Conservation (phyloP, 2,888 invertebrate species). For the Frankliniella intonsa region DNA sequence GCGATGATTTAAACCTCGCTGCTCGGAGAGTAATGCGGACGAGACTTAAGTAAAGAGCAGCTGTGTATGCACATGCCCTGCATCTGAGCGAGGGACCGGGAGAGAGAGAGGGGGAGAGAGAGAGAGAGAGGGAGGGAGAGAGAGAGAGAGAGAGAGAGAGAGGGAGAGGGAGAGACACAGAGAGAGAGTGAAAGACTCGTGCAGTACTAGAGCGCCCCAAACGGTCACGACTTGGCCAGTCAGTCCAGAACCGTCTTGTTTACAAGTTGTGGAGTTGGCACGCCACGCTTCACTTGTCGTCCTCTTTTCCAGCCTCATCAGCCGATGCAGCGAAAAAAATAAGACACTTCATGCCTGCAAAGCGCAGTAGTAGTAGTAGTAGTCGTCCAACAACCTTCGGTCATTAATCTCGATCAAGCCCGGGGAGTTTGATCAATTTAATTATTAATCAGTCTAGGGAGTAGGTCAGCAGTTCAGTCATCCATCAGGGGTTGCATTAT, state of each 20-base stretch:
- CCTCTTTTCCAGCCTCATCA: background rate
- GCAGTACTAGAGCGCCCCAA: background rate
- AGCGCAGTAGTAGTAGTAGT: background rate
- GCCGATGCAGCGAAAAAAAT: too few relatives aligned
- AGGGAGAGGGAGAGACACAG: background rate
- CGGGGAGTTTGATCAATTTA: too few relatives aligned
- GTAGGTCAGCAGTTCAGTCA: too few relatives aligned
- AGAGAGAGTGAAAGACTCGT: background rate
- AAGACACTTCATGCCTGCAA: background rate
- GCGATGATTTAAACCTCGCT: too few relatives aligned
- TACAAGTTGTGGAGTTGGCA: background rate
- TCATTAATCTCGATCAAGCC: background rate
- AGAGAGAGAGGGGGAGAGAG: background rate
- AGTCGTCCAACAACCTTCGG: background rate
- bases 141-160: background rate
- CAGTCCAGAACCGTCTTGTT: background rate
- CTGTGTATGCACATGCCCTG: too few relatives aligned
- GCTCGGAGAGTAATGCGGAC: too few relatives aligned
- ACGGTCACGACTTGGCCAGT: conserved; percentile 12
- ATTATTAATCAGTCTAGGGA: too few relatives aligned
- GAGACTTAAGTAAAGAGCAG: too few relatives aligned
- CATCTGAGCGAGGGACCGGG: background rate
- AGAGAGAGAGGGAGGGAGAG: background rate
- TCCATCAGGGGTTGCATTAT: too few relatives aligned
- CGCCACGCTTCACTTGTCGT: background rate